Percentiles rank a stretch among this genome's conserved stretches.
phyloP scores from a whole-genome alignment of 2,797 vertebrate genomes.

The Syndactyla subalaris region DNA sequence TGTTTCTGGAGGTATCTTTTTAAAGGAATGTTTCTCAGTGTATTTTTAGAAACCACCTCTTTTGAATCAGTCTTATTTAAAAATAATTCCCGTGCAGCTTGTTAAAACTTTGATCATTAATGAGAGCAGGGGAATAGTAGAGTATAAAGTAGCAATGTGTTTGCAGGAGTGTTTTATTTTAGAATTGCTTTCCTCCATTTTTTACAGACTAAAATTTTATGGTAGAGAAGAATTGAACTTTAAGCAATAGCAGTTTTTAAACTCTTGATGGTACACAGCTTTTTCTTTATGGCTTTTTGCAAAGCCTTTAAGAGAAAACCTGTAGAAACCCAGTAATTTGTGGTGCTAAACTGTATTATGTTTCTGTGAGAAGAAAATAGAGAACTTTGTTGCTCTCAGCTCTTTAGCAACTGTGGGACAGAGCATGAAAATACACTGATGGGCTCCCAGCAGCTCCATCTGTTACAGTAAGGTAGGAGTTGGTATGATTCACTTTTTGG shows the following conservation, averaged over 20 bases:
- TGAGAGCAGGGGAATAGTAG: background rate
- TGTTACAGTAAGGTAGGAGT: conserved; percentile 41
- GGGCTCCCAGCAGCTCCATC: conserved; percentile 45
- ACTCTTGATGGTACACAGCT: background rate
- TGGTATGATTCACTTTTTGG: background rate
- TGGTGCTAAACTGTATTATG: background rate
- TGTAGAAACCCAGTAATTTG: background rate
- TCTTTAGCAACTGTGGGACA: background rate
- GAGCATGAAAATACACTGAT: background rate
- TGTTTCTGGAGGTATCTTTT: background rate
- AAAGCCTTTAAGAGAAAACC: background rate
- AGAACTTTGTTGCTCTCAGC: background rate
- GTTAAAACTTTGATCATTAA: background rate
- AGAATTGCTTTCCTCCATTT: background rate
- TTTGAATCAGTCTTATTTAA: conserved; percentile 18
- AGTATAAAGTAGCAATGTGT: background rate
- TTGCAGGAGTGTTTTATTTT: background rate
- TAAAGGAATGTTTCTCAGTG: background rate
- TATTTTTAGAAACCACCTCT: conserved; percentile 42
- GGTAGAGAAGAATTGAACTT: background rate
- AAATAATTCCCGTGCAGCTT: background rate
- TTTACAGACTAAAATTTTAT: background rate
- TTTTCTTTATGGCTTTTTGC: background rate
- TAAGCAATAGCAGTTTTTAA: background rate
- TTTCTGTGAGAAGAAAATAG: background rate